Evolutionary conservation across 2,888 invertebrate genomes (phyloP).

Genomic region (Cryptus armator): DNA sequence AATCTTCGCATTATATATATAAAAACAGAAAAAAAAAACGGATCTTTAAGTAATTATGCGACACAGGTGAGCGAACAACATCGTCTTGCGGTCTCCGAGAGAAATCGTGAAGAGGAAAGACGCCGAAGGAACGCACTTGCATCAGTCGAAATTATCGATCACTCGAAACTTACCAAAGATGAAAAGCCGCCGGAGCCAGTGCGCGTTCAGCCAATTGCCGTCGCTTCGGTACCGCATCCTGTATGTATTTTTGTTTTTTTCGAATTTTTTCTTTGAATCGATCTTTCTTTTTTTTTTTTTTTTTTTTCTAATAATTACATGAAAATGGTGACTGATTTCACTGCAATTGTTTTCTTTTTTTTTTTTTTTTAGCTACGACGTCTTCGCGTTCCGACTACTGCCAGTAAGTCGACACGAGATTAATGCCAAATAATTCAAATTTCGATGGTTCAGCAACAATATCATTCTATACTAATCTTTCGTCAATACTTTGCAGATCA

Average conservation of each 20-base stretch:
- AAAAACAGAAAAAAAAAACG: not conserved
- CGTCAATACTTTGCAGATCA: slow-evolving; percentile 41
- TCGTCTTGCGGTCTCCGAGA: slow-evolving; percentile 71
- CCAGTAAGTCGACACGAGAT: slow-evolving; percentile 64
- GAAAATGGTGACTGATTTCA: too few species aligned
- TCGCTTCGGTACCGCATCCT: not conserved
- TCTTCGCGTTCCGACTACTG: slow-evolving; percentile 69
- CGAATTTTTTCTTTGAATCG: too few species aligned
- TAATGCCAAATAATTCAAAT: not conserved
- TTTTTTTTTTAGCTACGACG: slow-evolving; percentile 67
- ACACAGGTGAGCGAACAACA: slow-evolving; percentile 71
- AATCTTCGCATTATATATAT: not conserved
- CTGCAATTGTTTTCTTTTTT: slow-evolving; percentile 11
- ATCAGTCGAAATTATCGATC: slow-evolving; percentile 71
- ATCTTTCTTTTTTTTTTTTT: not conserved
- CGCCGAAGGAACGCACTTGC: slow-evolving; percentile 63
- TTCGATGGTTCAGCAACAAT: slow-evolving; percentile 22
- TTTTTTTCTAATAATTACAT: not conserved
- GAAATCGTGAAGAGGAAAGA: slow-evolving; percentile 71
- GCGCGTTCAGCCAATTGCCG: not conserved
- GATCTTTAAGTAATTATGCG: not conserved
- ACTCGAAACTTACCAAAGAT: slow-evolving; percentile 32
- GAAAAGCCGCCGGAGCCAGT: not conserved
- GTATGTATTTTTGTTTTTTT: slow-evolving; percentile 6
- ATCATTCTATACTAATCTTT: slow-evolving; percentile 16